Evolutionary conservation across 1,140 invertebrate genomes (phyloP).

Genomic region (Armadillidium nasatum): DNA sequence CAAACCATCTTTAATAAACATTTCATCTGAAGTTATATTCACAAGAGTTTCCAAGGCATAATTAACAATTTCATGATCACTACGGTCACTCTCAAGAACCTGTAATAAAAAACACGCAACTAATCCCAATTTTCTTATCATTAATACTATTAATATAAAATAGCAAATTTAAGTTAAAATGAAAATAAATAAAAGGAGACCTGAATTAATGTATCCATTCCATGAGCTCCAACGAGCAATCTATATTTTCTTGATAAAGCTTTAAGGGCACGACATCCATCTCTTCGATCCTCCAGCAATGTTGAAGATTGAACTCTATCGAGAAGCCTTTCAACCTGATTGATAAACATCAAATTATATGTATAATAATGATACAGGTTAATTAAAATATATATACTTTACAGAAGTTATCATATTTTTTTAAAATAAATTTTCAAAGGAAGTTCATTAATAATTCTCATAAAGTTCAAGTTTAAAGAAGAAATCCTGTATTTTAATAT

Average conservation of each 20-base stretch:
- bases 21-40: slow-evolving; percentile 79
- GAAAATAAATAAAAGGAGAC: slow-evolving; percentile 32
- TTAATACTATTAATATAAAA: too few relatives aligned
- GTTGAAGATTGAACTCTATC: slow-evolving; percentile 88
- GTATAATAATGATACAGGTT: background rate
- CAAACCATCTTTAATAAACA: background rate
- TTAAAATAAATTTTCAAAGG: background rate
- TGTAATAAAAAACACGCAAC: slow-evolving; percentile 49
- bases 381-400: background rate
- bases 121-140: slow-evolving; percentile 2
- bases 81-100: slow-evolving; percentile 73
- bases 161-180: too few relatives aligned
- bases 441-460: background rate
- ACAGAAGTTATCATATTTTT: background rate
- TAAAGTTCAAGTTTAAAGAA: background rate
- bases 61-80: slow-evolving; percentile 84
- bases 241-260: slow-evolving; percentile 88
- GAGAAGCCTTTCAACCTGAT: slow-evolving; percentile 83
- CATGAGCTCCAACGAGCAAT: slow-evolving; percentile 91
- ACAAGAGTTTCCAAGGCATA: slow-evolving; percentile 87
- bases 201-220: slow-evolving; percentile 75
- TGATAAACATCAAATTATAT: background rate
- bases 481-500: background rate
- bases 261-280: slow-evolving; percentile 92
- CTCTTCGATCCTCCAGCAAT: slow-evolving; percentile 85